These are phyloP conservation scores for Melanotaenia duboulayi DNA, from an alignment of 2,113 vertebrate species.

Conservation along the genomic window DNA sequence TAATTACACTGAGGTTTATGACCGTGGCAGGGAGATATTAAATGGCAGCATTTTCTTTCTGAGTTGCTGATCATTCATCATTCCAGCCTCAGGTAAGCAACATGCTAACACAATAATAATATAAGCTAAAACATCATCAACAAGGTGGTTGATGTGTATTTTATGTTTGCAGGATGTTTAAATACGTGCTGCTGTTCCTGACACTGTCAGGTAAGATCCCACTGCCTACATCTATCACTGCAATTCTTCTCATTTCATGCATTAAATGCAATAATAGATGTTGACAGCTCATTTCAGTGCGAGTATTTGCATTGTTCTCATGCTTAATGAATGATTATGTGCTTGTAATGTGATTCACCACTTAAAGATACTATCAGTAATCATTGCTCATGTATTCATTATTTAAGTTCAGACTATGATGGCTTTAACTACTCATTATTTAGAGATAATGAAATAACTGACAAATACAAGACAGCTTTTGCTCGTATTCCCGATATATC, in stretches of 20 bases:
- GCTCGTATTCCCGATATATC: background rate
- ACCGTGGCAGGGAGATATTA: constrained; percentile 25
- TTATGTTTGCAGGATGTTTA: constrained; percentile 66
- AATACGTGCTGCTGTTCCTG: constrained; percentile 56
- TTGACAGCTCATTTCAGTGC: too few relatives aligned
- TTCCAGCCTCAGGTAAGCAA: constrained; percentile 55
- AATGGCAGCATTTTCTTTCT: background rate
- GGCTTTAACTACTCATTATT: background rate
- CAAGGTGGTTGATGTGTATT: background rate
- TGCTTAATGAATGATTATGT: background rate
- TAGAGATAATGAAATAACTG: background rate
- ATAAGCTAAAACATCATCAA: background rate
- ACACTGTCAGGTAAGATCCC: constrained; percentile 67
- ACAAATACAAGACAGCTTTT: background rate
- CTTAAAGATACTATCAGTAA: background rate
- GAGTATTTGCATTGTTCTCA: too few relatives aligned
- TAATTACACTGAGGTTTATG: constrained; percentile 48
- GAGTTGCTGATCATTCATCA: constrained; percentile 18
- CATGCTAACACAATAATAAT: background rate
- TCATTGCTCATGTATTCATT: too few relatives aligned
- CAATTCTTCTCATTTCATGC: background rate
- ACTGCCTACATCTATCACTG: background rate
- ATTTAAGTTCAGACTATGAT: too few relatives aligned
- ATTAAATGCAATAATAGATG: too few relatives aligned
- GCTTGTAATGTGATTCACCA: background rate